Evolutionary conservation across 2,888 invertebrate species (phyloP).

Genomic region (Oscheius onirici): DNA sequence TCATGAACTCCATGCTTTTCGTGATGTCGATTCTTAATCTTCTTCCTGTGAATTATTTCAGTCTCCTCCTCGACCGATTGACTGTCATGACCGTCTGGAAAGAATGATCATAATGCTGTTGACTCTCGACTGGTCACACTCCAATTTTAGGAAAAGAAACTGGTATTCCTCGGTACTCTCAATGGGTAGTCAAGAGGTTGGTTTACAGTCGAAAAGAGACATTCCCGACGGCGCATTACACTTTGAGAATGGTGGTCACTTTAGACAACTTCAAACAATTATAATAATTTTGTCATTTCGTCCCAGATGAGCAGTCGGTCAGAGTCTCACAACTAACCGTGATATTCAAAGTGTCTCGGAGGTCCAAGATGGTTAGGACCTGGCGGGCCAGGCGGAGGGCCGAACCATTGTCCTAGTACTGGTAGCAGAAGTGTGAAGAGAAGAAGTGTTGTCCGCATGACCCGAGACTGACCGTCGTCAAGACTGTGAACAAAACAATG

Average conservation of each 20-base stretch:
- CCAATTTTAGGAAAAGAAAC: not conserved
- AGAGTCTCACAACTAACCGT: not conserved
- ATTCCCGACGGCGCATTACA: no score
- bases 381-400: not conserved
- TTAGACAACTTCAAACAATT: no score
- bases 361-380: no score
- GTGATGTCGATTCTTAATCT: conserved; percentile 21
- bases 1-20: conserved; percentile 18
- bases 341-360: conserved; percentile 17
- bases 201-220: not conserved
- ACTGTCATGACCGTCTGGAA: conserved; percentile 22
- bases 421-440: conserved; percentile 3
- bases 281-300: not conserved
- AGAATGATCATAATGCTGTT: not conserved
- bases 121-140: not conserved
- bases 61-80: conserved; percentile 29
- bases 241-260: not conserved
- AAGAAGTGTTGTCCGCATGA: conserved; percentile 10
- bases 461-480: not conserved
- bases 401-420: conserved; percentile 5
- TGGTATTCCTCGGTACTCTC: no score
- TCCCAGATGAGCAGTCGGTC: not conserved
- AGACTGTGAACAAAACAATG: no score
- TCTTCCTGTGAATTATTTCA: conserved; percentile 13
- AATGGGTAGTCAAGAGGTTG: no score